These are phyloP conservation scores for Corythornis madagascariensis DNA, from an alignment of 2,113 vertebrate genomes.

Conservation along the genomic window DNA sequence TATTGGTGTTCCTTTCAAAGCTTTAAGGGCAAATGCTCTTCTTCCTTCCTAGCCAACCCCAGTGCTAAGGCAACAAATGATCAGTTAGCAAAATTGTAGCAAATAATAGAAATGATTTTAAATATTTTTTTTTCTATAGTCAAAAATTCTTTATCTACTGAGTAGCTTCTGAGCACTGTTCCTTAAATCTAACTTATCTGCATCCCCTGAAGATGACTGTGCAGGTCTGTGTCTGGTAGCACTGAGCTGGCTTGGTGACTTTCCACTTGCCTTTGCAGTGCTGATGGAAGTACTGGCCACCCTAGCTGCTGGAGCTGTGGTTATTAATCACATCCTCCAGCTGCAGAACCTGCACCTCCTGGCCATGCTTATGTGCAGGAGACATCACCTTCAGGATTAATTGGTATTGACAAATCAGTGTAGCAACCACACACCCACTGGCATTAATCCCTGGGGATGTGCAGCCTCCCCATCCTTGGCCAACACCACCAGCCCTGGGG, in stretches of 20 bases:
- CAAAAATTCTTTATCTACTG: neutral
- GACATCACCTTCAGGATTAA: neutral
- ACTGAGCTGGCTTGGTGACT: neutral
- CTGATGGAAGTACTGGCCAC: neutral
- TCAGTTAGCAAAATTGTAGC: neutral
- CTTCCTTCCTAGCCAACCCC: neutral
- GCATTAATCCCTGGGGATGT: neutral
- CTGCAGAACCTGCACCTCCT: neutral
- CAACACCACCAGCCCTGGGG: neutral
- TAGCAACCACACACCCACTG: neutral
- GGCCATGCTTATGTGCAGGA: fast-evolving
- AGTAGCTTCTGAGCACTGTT: neutral
- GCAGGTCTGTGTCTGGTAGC: neutral
- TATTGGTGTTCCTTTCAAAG: neutral
- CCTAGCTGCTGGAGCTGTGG: neutral
- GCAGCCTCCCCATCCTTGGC: neutral
- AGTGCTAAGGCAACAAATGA: neutral
- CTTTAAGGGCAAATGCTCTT: neutral
- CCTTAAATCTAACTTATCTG: neutral
- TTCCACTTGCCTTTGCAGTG: fast-evolving
- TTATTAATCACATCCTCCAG: neutral
- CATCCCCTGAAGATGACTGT: neutral
- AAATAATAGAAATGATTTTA: neutral
- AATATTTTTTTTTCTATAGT: neutral
- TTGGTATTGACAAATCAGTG: neutral